Evolutionary conservation across 1,140 invertebrate species (phyloP).

Genomic region (Zaprionus nigranus): DNA sequence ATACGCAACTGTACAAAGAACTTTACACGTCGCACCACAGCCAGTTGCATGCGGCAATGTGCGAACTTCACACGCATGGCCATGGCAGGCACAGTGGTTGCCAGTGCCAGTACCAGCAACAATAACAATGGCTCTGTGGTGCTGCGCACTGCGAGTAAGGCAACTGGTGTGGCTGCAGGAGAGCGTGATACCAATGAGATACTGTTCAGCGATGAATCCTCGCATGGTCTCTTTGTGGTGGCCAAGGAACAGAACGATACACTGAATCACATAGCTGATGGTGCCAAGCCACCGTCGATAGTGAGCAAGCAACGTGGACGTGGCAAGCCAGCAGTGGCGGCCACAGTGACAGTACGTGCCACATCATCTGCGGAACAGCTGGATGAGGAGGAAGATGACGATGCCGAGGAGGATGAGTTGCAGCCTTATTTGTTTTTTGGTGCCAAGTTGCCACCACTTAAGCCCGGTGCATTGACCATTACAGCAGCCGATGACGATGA

Average conservation of each 20-base stretch:
- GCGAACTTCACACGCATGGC: slow-evolving; percentile 75
- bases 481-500: slow-evolving; percentile 82
- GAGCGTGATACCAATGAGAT: slow-evolving; percentile 82
- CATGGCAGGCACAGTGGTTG: slow-evolving; percentile 55
- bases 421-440: slow-evolving; percentile 90
- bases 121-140: slow-evolving; percentile 40
- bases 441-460: slow-evolving; percentile 87
- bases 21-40: slow-evolving; percentile 80
- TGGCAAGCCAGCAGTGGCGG: slow-evolving; percentile 46
- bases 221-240: slow-evolving; percentile 77
- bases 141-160: slow-evolving; percentile 31
- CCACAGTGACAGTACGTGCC: slow-evolving; percentile 25
- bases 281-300: slow-evolving; percentile 31
- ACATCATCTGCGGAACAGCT: slow-evolving; percentile 46
- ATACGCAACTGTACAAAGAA: slow-evolving; percentile 83
- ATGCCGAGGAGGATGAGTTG: slow-evolving; percentile 86
- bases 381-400: slow-evolving; percentile 27
- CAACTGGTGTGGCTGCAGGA: not conserved
- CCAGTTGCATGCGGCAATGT: slow-evolving; percentile 81
- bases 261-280: slow-evolving; percentile 73
- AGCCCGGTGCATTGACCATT: slow-evolving; percentile 85
- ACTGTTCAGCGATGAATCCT: slow-evolving; percentile 81
- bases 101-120: not conserved
- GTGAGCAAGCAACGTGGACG: slow-evolving; percentile 39
- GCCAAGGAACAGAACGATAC: slow-evolving; percentile 81